phyloP scores from a whole-genome alignment of 1,140 invertebrate genomes.

The Oreohelix idahoensis region DNA sequence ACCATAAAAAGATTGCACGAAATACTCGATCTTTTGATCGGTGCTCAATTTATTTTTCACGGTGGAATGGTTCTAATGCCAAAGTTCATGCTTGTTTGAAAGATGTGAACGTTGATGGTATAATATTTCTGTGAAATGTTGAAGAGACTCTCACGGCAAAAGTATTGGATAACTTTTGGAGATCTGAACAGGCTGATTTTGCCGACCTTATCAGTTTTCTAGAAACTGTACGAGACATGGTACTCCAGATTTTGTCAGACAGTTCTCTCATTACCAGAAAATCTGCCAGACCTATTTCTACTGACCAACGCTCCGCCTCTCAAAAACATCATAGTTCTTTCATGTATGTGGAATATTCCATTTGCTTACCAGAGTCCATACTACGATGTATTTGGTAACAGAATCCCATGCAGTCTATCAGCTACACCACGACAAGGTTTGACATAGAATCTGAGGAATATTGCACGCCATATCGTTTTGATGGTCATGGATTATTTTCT shows the following conservation, averaged over 20 bases:
- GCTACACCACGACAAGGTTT: constrained; percentile 6
- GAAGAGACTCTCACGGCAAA: background rate
- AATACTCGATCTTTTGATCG: too few relatives aligned
- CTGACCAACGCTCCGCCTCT: constrained; percentile 1
- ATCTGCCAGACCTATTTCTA: constrained; percentile 33
- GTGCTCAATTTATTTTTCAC: too few relatives aligned
- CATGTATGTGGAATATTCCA: constrained; percentile 42
- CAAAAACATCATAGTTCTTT: constrained; percentile 35
- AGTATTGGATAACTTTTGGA: background rate
- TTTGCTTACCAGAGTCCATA: constrained; percentile 28
- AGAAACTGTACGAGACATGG: background rate
- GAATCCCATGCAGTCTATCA: constrained; percentile 13
- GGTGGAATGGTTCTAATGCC: constrained; percentile 13
- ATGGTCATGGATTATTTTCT: background rate
- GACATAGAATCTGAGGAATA: background rate
- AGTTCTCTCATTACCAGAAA: background rate
- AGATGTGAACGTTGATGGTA: background rate
- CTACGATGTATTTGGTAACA: background rate
- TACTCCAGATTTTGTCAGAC: constrained; percentile 18
- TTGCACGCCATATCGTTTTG: background rate
- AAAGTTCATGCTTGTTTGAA: background rate
- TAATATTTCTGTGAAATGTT: background rate
- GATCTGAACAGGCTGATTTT: background rate
- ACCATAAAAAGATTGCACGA: too few relatives aligned
- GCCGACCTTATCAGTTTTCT: background rate